A percentile compares a stretch with the other conserved stretches of the same genome.
These are phyloP conservation scores for Drosophila hamatofila DNA, from an alignment of 2,888 invertebrate species.

Conservation along the genomic window DNA sequence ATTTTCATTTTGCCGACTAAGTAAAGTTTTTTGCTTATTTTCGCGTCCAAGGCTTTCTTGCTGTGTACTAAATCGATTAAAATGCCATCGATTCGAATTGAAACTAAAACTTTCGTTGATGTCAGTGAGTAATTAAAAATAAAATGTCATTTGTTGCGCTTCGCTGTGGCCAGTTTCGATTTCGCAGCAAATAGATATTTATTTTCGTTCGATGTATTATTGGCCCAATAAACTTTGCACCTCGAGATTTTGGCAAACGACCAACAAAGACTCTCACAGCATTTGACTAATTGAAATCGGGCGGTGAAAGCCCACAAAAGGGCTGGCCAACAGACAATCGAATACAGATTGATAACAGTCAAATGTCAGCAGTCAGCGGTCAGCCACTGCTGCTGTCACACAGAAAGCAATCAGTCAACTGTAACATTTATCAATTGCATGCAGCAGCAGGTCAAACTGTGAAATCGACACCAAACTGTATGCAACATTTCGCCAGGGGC, in stretches of 20 bases:
- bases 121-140: constrained; percentile 65
- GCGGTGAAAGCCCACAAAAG: constrained; percentile 2
- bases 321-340: neutral
- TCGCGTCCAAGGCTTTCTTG: constrained; percentile 25
- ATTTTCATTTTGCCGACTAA: constrained; percentile 36
- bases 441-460: constrained; percentile 16
- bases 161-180: constrained; percentile 48
- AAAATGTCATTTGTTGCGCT: constrained; percentile 44
- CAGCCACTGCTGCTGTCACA: neutral
- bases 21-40: constrained; percentile 4
- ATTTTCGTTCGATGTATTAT: constrained; percentile 44
- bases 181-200: constrained; percentile 35
- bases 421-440: constrained; percentile 16
- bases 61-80: constrained; percentile 51
- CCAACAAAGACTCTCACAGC: constrained; percentile 43
- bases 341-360: constrained; percentile 14
- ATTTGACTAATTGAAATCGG: constrained; percentile 34
- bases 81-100: constrained; percentile 51
- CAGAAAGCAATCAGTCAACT: constrained; percentile 6
- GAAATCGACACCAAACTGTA: constrained; percentile 18
- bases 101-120: constrained; percentile 53
- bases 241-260: constrained; percentile 57
- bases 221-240: constrained; percentile 80
- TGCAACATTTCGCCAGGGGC: constrained; percentile 4
- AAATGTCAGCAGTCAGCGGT: constrained; percentile 12